Percentiles rank a stretch among this genome's conserved stretches.
phyloP scores from a whole-genome alignment of 2,888 invertebrate species.

The Idaea biselata region DNA sequence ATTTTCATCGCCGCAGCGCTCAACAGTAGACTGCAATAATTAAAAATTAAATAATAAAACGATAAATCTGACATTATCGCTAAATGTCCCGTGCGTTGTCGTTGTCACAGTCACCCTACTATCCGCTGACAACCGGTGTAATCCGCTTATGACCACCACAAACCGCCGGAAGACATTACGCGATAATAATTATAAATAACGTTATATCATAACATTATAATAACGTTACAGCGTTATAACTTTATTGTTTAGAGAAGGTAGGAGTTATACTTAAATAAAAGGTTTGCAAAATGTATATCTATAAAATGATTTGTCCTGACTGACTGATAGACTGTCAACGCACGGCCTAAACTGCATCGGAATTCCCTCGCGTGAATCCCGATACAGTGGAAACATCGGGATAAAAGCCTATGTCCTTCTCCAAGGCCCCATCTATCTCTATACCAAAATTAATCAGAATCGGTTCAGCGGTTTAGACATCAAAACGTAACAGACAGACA shows the following conservation, averaged over 20 bases:
- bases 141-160: slow-evolving; percentile 39
- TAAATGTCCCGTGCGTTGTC: slow-evolving; percentile 18
- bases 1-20: not conserved
- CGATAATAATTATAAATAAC: slow-evolving; percentile 39
- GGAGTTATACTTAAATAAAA: not conserved
- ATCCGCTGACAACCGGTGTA: slow-evolving; percentile 36
- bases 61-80: slow-evolving; percentile 1
- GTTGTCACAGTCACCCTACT: slow-evolving; percentile 34
- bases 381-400: no score
- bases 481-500: no score
- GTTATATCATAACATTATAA: not conserved
- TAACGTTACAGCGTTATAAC: not conserved
- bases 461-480: no score
- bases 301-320: no score
- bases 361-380: no score
- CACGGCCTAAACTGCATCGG: no score
- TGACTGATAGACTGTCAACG: no score
- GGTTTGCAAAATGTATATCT: not conserved
- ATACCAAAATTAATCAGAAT: no score
- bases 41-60: not conserved
- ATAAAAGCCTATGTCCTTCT: no score
- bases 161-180: slow-evolving; percentile 33
- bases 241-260: not conserved
- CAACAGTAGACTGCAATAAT: not conserved
- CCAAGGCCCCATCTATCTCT: no score